Conservation (phyloP, 2,797 vertebrate genomes). For the Halcyon chelicuti region DNA sequence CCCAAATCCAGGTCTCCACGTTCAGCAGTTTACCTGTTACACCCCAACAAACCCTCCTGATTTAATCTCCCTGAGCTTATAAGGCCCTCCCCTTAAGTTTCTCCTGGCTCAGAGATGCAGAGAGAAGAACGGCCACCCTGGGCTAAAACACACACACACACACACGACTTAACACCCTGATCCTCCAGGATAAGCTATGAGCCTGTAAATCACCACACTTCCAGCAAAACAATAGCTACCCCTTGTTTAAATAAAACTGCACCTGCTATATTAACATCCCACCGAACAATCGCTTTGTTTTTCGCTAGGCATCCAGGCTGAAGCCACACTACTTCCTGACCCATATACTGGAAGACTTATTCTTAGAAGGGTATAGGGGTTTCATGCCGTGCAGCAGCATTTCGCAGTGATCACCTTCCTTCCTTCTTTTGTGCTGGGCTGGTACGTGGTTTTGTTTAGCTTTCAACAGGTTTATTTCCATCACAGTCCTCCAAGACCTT, state of each 20-base stretch:
- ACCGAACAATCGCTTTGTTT: conserved; percentile 82
- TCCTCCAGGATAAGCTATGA: conserved; percentile 67
- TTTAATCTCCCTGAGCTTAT: background rate
- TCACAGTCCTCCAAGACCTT: conserved; percentile 57
- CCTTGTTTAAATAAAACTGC: conserved; percentile 83
- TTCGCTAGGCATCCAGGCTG: conserved; percentile 70
- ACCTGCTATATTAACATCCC: conserved; percentile 83
- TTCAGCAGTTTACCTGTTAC: background rate
- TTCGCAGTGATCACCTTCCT: conserved; percentile 82
- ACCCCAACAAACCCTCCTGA: background rate
- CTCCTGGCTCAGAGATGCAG: background rate
- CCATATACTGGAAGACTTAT: conserved; percentile 78
- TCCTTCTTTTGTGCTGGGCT: conserved; percentile 83
- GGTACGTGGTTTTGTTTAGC: conserved; percentile 73
- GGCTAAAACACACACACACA: conserved; percentile 55
- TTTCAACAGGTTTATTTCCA: conserved; percentile 84
- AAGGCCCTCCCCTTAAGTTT: background rate
- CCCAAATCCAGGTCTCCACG: background rate
- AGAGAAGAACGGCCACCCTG: background rate
- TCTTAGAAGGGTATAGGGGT: conserved; percentile 82
- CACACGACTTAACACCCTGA: conserved; percentile 62
- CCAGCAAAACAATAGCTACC: conserved; percentile 79
- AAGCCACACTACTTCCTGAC: conserved; percentile 82
- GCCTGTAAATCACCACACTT: conserved; percentile 76
- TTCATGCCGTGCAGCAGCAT: conserved; percentile 66